These are phyloP conservation scores for Echinops telfairi DNA, from an alignment of 2,113 vertebrate genomes.

Conservation along the genomic window DNA sequence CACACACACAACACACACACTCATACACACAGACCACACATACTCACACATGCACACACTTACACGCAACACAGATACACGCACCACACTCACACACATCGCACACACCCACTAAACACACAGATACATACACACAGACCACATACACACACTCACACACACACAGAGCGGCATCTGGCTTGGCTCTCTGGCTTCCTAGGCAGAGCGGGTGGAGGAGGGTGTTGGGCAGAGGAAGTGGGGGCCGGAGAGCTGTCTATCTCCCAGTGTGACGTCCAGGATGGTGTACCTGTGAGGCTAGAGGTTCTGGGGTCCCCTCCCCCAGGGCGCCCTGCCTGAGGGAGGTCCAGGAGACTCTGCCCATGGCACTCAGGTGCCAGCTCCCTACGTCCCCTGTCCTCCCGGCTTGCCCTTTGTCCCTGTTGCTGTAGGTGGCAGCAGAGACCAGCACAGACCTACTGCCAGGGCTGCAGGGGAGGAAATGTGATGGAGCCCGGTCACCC, in stretches of 20 bases:
- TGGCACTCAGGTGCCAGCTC: neutral
- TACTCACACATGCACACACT: too few relatives aligned
- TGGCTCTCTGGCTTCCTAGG: neutral
- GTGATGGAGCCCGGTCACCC: constrained; percentile 43
- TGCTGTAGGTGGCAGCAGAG: constrained; percentile 90
- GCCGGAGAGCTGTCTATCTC: neutral
- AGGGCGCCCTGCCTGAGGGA: too few relatives aligned
- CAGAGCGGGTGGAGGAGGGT: neutral
- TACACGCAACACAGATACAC: too few relatives aligned
- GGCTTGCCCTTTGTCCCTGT: constrained; percentile 67
- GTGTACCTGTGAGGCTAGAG: neutral
- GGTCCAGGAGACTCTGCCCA: accelerated
- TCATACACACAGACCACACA: too few relatives aligned
- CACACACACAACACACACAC: too few relatives aligned
- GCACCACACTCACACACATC: too few relatives aligned
- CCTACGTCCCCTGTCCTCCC: neutral
- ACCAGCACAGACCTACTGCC: constrained; percentile 76
- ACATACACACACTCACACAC: neutral
- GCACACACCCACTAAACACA: too few relatives aligned
- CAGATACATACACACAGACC: too few relatives aligned
- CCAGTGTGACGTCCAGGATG: neutral
- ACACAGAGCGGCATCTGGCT: neutral
- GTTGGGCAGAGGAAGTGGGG: neutral
- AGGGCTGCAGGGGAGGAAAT: neutral
- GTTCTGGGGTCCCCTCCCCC: neutral